Percentiles rank a stretch among this genome's conserved stretches.
Evolutionary conservation across 2,797 vertebrate genomes (phyloP).

Genomic region (Halcyon smyrnensis): DNA sequence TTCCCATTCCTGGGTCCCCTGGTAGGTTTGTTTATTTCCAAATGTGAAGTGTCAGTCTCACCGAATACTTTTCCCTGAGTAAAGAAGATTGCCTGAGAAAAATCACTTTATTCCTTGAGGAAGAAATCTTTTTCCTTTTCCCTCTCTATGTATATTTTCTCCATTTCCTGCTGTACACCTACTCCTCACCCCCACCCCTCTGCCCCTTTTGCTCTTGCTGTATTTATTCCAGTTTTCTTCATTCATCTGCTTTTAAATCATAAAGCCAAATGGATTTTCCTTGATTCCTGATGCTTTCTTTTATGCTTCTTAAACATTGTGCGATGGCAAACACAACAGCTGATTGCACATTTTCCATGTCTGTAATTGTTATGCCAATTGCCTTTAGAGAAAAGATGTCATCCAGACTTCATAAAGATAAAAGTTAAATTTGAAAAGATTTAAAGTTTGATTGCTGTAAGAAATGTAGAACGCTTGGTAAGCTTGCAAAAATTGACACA

Average conservation of each 20-base stretch:
- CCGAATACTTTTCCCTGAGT: background rate
- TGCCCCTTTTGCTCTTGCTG: background rate
- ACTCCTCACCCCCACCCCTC: no score
- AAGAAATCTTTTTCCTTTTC: background rate
- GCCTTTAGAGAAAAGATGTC: background rate
- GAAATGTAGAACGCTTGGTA: background rate
- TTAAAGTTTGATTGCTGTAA: background rate
- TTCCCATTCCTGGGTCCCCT: no score
- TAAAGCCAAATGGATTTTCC: background rate
- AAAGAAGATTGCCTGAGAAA: background rate
- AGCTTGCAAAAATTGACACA: background rate
- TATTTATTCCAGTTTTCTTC: background rate
- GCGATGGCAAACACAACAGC: background rate
- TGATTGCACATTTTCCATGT: constrained; percentile 23
- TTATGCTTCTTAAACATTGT: background rate
- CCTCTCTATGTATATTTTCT: background rate
- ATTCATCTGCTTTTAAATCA: background rate
- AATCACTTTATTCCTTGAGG: background rate
- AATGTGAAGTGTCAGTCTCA: background rate
- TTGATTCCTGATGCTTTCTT: background rate
- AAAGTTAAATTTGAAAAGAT: background rate
- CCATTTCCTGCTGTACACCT: background rate
- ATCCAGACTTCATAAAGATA: constrained; percentile 2
- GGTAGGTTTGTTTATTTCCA: background rate
- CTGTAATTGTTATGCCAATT: constrained; percentile 40